phyloP scores from a whole-genome alignment of 2,797 vertebrate genomes.

The Danio choprae region DNA sequence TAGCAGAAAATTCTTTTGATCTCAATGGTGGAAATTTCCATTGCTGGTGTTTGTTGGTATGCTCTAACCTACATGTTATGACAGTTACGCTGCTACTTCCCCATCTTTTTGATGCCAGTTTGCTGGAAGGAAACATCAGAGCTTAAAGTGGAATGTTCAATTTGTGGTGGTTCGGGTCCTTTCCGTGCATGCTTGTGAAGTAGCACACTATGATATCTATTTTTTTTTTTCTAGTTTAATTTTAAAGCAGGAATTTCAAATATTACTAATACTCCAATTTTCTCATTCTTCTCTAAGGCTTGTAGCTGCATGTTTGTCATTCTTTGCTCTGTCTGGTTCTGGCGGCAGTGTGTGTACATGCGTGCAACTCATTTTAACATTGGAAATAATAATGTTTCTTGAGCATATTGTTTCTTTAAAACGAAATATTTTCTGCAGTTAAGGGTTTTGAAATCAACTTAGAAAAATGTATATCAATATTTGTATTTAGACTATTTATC shows the following conservation, averaged over 20 bases:
- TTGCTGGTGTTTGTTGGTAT: slow-evolving; percentile 22
- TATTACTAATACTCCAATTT: background rate
- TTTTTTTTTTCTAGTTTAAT: background rate
- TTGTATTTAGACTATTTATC: too few species aligned
- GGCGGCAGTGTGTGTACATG: background rate
- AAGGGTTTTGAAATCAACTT: too few species aligned
- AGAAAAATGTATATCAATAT: too few species aligned
- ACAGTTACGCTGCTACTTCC: slow-evolving; percentile 5
- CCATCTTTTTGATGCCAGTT: background rate
- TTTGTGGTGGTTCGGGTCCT: background rate
- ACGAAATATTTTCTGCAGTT: too few species aligned
- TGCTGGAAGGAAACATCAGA: background rate
- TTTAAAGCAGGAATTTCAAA: background rate
- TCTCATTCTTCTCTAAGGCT: slow-evolving; percentile 1
- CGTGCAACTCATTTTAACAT: background rate
- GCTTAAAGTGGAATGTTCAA: slow-evolving; percentile 3
- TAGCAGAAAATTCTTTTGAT: slow-evolving; percentile 36
- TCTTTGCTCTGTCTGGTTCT: slow-evolving; percentile 8
- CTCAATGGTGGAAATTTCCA: slow-evolving; percentile 51
- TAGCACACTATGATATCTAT: background rate
- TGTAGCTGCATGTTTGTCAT: slow-evolving; percentile 20
- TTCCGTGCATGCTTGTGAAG: background rate
- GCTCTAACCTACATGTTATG: slow-evolving; percentile 8
- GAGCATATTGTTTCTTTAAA: too few species aligned
- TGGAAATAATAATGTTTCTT: background rate